Percentiles rank a stretch among this genome's conserved stretches.
phyloP scores from a whole-genome alignment of 2,113 vertebrate species.

The Sylvilagus bachmani region DNA sequence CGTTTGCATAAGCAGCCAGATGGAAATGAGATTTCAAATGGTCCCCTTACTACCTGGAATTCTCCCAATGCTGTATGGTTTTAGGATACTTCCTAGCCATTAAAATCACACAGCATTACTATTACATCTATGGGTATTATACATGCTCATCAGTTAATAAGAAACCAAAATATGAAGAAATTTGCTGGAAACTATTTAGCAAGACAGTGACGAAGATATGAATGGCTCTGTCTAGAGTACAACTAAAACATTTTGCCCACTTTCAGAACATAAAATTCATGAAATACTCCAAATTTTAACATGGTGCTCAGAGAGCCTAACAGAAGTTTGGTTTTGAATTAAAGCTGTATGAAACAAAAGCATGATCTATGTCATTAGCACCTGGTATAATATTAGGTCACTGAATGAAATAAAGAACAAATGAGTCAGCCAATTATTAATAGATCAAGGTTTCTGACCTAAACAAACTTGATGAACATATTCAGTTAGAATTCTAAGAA shows the following conservation, averaged over 20 bases:
- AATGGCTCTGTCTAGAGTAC: not conserved
- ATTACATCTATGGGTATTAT: not conserved
- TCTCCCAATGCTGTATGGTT: not conserved
- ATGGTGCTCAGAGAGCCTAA: not conserved
- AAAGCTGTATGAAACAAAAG: not conserved
- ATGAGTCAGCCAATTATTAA: not conserved
- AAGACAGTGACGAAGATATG: not conserved
- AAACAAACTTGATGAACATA: not conserved
- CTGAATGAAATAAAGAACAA: not conserved
- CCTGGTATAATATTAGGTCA: not conserved
- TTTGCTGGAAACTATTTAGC: not conserved
- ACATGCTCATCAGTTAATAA: not conserved
- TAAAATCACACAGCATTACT: conserved; percentile 33
- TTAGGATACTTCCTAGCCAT: not conserved
- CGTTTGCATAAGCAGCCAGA: conserved; percentile 35
- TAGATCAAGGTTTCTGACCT: not conserved
- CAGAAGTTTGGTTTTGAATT: not conserved
- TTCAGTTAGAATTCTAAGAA: conserved; percentile 20
- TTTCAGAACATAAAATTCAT: not conserved
- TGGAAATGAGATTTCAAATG: conserved; percentile 58
- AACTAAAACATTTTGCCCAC: conserved; percentile 17
- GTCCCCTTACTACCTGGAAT: conserved; percentile 1
- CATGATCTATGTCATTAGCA: not conserved
- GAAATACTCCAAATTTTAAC: not conserved
- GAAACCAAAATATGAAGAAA: not conserved